phyloP scores from a whole-genome alignment of 2,888 invertebrate genomes.

The Acrobasis consociella region DNA sequence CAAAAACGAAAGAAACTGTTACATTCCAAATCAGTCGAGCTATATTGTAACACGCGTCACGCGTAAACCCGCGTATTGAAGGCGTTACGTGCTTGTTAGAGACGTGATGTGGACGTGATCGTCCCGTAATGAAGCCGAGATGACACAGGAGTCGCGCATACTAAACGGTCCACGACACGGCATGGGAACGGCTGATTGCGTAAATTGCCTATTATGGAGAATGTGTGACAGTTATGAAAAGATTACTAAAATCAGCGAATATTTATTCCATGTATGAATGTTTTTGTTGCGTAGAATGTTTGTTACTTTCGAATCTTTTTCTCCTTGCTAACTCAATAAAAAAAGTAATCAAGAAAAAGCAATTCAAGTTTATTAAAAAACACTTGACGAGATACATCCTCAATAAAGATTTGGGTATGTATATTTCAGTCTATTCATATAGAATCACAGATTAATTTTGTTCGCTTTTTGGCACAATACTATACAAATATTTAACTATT shows the following conservation, averaged over 20 bases:
- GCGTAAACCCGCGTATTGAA: slow-evolving; percentile 34
- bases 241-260: background rate
- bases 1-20: too few relatives aligned
- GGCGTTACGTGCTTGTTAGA: slow-evolving; percentile 45
- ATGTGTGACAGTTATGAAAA: background rate
- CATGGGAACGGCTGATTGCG: slow-evolving; percentile 16
- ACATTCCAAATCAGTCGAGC: slow-evolving; percentile 4
- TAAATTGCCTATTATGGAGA: slow-evolving; percentile 14
- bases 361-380: too few relatives aligned
- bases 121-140: slow-evolving; percentile 40
- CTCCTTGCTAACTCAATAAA: too few relatives aligned
- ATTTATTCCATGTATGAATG: background rate
- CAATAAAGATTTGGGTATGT: too few relatives aligned
- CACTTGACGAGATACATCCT: too few relatives aligned
- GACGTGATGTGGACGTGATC: slow-evolving; percentile 52
- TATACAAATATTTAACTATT: too few relatives aligned
- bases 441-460: too few relatives aligned
- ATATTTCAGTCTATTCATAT: too few relatives aligned
- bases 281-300: too few relatives aligned
- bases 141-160: slow-evolving; percentile 21
- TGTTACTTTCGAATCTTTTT: too few relatives aligned
- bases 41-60: slow-evolving; percentile 22
- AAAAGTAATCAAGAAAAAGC: too few relatives aligned
- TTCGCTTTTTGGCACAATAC: too few relatives aligned
- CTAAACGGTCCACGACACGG: slow-evolving; percentile 16